phyloP scores from a whole-genome alignment of 2,797 vertebrate species.

The Sarcoramphus papa region DNA sequence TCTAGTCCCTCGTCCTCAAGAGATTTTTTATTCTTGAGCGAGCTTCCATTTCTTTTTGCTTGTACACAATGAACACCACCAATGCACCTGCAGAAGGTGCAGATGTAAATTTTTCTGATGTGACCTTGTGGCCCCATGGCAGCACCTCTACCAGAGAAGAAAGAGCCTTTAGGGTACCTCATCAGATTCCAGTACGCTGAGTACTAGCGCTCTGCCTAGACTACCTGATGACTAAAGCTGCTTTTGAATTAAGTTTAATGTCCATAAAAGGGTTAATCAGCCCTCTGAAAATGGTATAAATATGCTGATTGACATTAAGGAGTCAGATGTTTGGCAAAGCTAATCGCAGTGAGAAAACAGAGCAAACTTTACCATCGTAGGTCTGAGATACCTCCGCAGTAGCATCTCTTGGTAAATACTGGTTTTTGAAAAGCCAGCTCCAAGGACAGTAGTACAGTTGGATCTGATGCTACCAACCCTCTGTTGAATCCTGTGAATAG shows the following conservation, averaged over 20 bases:
- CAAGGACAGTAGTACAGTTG: background rate
- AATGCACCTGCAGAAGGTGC: background rate
- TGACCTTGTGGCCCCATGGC: background rate
- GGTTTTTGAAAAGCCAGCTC: background rate
- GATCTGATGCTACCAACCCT: background rate
- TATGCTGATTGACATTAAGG: background rate
- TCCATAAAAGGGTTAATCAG: background rate
- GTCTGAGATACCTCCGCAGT: background rate
- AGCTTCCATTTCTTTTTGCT: background rate
- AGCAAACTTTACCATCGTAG: background rate
- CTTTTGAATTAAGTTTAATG: background rate
- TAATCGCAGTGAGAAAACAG: background rate
- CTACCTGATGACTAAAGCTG: background rate
- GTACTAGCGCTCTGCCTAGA: background rate
- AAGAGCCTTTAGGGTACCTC: background rate
- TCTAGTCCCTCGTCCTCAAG: background rate
- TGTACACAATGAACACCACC: rapidly evolving
- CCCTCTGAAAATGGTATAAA: background rate
- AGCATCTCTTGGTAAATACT: background rate
- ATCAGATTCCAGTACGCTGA: background rate
- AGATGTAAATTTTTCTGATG: background rate
- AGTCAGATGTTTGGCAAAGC: background rate
- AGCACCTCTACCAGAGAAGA: background rate
- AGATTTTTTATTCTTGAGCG: background rate
- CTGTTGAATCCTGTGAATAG: background rate